Base-by-base conservation (phyloP, 2,888 invertebrate species). In the Hydrotaea diabolus region DNA sequence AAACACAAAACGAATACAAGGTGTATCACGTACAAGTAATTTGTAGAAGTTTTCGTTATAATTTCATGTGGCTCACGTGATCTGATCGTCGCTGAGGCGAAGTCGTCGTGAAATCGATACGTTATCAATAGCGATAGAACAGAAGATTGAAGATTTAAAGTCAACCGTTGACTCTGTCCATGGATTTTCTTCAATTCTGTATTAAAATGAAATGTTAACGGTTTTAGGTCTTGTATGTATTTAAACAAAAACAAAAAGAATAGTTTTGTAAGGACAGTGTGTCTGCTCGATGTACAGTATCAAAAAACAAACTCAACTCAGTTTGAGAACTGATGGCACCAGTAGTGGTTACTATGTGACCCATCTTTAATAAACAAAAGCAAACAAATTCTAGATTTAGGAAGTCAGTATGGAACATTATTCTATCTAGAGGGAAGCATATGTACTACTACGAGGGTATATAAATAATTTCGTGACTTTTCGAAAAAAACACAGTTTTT, bases 11-110 rank as follows among this genome's bases (percentile, higher is more conserved):
- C n/a, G n/a, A n/a, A 31, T 31, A 31, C 31, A 86, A 87, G 87
- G 86, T 87, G 89, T 87, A 88, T 88, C 91, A 90, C 90, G 90
- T 90, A 89, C 87, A 77, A 86, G 87, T 89, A 90, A 91, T 90
- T 91, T 91, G 82, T 71, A 46, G 76, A 17, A 36, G 78, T 73
- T 85, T 79, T 75, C 76, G 75, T 84, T 84, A 80, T 84, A 84
- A 84, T 81, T 84, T 69, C 74, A 13, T 81, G 53, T 66, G 72
- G 43, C 53, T 75, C 74, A 76, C 26, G 26, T 59, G 59, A 76
- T 64, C 62, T 59, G 59, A 76, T 64, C 62, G 57, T 55, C 49
- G 31, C 11, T n/a, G 31, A 31, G 53, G n/a, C 53, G 11, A 53
- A 53, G 23, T 19, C 23, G 21, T 59, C 23, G 15, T 26, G 15